Conservation (phyloP, 2,113 vertebrate species). For the Percina caprodes region DNA sequence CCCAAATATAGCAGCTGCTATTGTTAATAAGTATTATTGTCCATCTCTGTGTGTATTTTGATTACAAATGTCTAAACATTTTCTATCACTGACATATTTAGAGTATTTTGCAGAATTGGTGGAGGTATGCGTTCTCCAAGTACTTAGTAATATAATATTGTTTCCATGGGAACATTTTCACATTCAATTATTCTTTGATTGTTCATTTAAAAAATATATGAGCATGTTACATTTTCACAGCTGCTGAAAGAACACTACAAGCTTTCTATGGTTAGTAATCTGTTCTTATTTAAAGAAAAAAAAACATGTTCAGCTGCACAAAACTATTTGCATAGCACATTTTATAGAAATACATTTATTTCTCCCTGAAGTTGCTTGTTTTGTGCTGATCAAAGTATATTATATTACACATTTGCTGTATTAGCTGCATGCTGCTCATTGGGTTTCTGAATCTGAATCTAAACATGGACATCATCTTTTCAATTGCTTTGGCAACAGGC, state of each 20-base stretch:
- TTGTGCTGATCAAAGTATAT: neutral
- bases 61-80: conserved; percentile 11
- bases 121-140: conserved; percentile 29
- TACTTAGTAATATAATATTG: neutral
- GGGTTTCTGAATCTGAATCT: conserved; percentile 21
- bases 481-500: conserved; percentile 38
- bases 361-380: neutral
- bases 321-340: conserved; percentile 15
- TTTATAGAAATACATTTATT: conserved; percentile 8
- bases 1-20: neutral
- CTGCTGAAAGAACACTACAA: conserved; percentile 60
- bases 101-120: conserved; percentile 17
- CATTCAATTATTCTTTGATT: conserved; percentile 2
- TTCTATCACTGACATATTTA: conserved; percentile 16
- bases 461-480: conserved; percentile 20
- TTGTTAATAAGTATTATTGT: neutral
- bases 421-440: conserved; percentile 47
- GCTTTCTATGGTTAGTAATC: conserved; percentile 53
- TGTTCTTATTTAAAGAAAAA: conserved; percentile 2
- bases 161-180: conserved; percentile 21
- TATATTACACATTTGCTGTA: neutral
- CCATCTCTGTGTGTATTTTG: neutral
- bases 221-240: conserved; percentile 49
- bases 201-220: conserved; percentile 18
- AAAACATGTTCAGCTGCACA: conserved; percentile 1